phyloP scores from a whole-genome alignment of 2,113 vertebrate genomes.

The Microcebus lehilahytsara region DNA sequence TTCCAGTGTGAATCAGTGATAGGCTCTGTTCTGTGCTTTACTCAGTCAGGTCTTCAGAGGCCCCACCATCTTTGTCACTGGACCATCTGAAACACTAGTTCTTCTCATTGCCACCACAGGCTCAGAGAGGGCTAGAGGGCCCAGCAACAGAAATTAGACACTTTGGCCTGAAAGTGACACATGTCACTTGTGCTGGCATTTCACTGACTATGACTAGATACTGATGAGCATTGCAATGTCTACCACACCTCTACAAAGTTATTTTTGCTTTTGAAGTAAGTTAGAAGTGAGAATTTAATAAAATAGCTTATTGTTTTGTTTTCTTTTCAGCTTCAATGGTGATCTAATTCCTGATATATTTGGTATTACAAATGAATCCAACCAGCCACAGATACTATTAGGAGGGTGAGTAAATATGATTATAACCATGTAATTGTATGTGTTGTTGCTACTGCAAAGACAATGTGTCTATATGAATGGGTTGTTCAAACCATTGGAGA shows the following conservation, averaged over 20 bases:
- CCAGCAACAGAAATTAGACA: neutral
- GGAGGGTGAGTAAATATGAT: conserved; percentile 82
- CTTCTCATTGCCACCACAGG: neutral
- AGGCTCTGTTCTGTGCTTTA: neutral
- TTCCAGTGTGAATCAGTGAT: neutral
- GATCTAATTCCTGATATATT: conserved; percentile 97
- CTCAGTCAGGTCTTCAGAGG: neutral
- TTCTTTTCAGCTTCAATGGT: conserved; percentile 91
- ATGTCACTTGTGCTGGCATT: neutral
- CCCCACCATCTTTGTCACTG: neutral
- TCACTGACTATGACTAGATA: neutral
- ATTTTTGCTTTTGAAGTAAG: neutral
- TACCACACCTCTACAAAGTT: neutral
- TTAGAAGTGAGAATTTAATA: neutral
- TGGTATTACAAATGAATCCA: conserved; percentile 83
- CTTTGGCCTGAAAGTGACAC: neutral
- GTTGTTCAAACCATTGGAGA: neutral
- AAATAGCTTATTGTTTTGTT: conserved; percentile 63
- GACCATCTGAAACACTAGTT: neutral
- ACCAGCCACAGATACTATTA: conserved; percentile 85
- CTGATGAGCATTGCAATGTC: neutral
- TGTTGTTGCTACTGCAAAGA: neutral
- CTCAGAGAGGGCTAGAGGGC: neutral
- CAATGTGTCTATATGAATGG: neutral
- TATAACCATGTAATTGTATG: neutral